Evolutionary conservation across 2,113 vertebrate genomes (phyloP).

Genomic region (Buteo buteo): DNA sequence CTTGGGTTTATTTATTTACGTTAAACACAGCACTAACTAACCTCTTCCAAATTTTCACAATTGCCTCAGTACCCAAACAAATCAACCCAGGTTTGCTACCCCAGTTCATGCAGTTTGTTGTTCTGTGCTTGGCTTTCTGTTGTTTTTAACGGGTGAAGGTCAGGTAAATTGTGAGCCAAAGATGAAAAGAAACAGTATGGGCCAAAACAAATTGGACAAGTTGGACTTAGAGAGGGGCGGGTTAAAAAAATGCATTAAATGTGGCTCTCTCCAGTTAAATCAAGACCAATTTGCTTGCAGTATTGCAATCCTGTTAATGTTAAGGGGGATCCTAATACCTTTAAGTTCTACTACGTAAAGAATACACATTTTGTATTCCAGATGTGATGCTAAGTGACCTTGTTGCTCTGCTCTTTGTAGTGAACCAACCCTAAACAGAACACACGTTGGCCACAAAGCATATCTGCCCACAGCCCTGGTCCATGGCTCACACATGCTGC

Average conservation of each 20-base stretch:
- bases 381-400: neutral
- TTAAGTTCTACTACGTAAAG: neutral
- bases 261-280: neutral
- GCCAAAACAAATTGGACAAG: neutral
- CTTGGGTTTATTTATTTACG: neutral
- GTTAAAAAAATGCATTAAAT: neutral
- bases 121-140: neutral
- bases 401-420: neutral
- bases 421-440: neutral
- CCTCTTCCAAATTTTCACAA: neutral
- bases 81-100: neutral
- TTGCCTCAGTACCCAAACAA: neutral
- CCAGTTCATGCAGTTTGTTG: neutral
- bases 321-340: neutral
- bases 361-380: neutral
- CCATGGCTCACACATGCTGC: neutral
- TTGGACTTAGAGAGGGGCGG: neutral
- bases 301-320: neutral
- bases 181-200: neutral
- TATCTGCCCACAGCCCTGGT: neutral
- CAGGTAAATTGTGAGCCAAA: neutral
- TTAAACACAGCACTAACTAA: neutral
- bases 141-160: neutral
- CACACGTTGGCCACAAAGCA: neutral
- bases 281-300: neutral